Conservation (phyloP, 2,888 invertebrate genomes). For the Himalopsyche tibetana region DNA sequence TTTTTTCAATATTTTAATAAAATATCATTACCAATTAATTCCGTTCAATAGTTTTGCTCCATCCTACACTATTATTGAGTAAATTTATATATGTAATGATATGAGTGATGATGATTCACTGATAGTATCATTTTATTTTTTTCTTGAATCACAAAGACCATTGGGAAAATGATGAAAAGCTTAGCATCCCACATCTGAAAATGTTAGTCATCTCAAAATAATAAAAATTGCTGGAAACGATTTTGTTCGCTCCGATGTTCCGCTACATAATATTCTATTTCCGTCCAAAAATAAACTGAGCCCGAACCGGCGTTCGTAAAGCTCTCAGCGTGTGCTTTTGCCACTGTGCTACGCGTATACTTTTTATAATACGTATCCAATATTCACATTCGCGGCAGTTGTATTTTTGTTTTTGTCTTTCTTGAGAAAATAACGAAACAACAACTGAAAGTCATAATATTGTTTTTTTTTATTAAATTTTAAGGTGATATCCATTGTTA, state of each 20-base stretch:
- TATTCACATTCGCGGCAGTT: background rate
- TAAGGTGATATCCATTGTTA: too few species aligned
- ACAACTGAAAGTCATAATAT: background rate
- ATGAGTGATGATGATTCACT: background rate
- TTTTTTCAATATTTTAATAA: too few species aligned
- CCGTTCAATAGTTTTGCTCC: background rate
- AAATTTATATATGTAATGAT: background rate
- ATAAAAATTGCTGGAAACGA: constrained; percentile 12
- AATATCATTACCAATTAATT: background rate
- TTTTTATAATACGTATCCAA: background rate
- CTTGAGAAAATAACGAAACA: background rate
- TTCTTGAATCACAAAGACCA: constrained; percentile 19
- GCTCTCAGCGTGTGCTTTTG: background rate
- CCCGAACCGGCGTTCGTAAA: background rate
- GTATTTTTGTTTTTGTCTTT: background rate
- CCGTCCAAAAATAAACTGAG: background rate
- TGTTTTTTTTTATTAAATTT: background rate
- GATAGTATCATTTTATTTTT: background rate
- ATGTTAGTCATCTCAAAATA: background rate
- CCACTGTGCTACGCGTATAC: background rate
- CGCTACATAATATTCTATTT: constrained; percentile 17
- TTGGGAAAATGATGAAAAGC: constrained; percentile 10
- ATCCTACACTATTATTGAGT: background rate
- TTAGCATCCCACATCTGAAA: background rate
- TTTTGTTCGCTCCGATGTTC: background rate